phyloP scores from a whole-genome alignment of 2,113 vertebrate genomes.

The Glaucidium brasilianum region DNA sequence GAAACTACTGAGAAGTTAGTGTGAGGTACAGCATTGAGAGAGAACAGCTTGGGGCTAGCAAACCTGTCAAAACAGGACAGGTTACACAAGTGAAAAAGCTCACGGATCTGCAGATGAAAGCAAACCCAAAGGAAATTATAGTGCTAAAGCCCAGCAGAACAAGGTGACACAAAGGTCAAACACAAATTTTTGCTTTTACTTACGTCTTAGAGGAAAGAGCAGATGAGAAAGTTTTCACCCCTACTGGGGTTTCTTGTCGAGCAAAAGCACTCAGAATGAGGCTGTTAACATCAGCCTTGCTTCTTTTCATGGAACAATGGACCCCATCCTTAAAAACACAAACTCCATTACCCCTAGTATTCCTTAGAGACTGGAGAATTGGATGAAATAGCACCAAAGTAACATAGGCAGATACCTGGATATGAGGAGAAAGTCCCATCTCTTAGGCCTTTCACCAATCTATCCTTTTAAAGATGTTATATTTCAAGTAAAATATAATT shows the following conservation, averaged over 20 bases:
- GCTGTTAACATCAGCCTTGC: not conserved
- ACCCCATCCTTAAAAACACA: not conserved
- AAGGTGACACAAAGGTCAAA: not conserved
- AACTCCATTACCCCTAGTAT: not conserved
- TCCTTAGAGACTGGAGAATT: not conserved
- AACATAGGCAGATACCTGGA: not conserved
- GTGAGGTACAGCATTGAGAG: not conserved
- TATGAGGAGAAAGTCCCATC: not conserved
- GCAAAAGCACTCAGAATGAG: not conserved
- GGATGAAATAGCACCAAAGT: not conserved
- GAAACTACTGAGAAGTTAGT: not conserved
- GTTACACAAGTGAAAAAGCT: not conserved
- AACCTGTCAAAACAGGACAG: not conserved
- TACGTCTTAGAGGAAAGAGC: not conserved
- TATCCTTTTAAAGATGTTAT: not conserved
- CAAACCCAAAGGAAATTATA: not conserved
- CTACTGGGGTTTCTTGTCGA: accelerated
- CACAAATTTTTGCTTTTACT: not conserved
- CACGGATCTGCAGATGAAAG: not conserved
- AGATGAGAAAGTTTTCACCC: not conserved
- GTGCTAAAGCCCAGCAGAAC: not conserved
- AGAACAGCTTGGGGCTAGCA: not conserved
- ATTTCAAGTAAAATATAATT: not conserved
- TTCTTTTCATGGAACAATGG: not conserved
- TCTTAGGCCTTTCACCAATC: not conserved